A percentile compares a stretch with the other conserved stretches of the same genome.
Conservation (phyloP, 2,113 vertebrate species). For the Oriolus oriolus region DNA sequence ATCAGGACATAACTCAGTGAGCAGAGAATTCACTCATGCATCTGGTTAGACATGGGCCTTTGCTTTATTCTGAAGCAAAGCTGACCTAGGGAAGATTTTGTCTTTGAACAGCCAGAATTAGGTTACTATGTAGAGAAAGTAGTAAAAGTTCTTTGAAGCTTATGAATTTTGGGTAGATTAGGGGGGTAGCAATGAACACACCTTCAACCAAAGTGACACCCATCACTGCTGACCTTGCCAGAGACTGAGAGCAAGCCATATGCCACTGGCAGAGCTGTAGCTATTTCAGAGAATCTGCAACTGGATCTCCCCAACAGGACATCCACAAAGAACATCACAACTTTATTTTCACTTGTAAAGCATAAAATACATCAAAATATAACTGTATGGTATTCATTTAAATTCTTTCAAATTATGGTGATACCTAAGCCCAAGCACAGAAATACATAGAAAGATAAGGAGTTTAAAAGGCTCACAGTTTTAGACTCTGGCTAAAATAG, state of each 20-base stretch:
- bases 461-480: not conserved
- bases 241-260: not conserved
- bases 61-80: not conserved
- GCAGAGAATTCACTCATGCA: not conserved
- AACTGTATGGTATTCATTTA: not conserved
- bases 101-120: not conserved
- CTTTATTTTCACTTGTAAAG: constrained; percentile 14
- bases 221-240: not conserved
- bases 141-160: not conserved
- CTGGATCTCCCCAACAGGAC: not conserved
- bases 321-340: not conserved
- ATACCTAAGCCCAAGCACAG: not conserved
- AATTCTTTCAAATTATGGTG: not conserved
- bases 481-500: not conserved
- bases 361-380: not conserved
- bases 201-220: not conserved
- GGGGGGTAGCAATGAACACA: not conserved
- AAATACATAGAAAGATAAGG: fast-evolving
- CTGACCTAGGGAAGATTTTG: not conserved
- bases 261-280: not conserved
- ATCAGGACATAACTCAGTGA: not conserved
- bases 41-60: not conserved
- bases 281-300: not conserved
- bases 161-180: not conserved
- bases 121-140: fast-evolving